These are phyloP conservation scores for Sigmodon hispidus DNA, from an alignment of 2,113 vertebrate genomes.

Conservation along the genomic window DNA sequence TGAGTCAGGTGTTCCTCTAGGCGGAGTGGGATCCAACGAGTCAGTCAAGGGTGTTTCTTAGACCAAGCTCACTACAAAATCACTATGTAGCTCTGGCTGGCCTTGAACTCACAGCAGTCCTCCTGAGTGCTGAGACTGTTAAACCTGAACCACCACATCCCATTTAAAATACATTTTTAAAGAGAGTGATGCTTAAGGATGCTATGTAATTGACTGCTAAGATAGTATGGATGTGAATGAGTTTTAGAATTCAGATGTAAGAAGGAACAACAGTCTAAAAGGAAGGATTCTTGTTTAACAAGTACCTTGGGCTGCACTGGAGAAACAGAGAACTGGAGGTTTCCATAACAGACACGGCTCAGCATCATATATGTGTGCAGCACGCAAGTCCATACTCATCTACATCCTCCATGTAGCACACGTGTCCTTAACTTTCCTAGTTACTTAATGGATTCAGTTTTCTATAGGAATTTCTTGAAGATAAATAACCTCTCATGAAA, in stretches of 20 bases:
- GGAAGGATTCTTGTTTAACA: not conserved
- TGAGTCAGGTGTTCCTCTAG: too few relatives aligned
- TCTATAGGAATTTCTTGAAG: not conserved
- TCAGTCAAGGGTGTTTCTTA: too few relatives aligned
- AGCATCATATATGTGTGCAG: not conserved
- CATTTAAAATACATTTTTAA: not conserved
- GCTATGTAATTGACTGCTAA: not conserved
- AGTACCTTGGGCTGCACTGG: not conserved
- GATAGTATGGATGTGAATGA: not conserved
- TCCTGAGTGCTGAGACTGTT: not conserved
- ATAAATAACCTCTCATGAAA: slow-evolving; percentile 23
- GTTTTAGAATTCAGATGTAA: slow-evolving; percentile 18
- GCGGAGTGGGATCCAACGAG: too few relatives aligned
- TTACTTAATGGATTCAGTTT: not conserved
- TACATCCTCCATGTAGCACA: not conserved
- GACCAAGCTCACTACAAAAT: not conserved
- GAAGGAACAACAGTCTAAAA: not conserved
- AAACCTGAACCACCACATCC: not conserved
- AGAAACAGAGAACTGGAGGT: not conserved
- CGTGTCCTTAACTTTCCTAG: not conserved
- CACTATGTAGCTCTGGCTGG: not conserved
- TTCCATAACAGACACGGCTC: not conserved
- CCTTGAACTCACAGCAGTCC: not conserved
- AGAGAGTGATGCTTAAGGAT: not conserved
- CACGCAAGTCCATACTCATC: too few relatives aligned